Evolutionary conservation across 2,888 invertebrate genomes (phyloP).

Genomic region (Polydrusus pterygomalis): DNA sequence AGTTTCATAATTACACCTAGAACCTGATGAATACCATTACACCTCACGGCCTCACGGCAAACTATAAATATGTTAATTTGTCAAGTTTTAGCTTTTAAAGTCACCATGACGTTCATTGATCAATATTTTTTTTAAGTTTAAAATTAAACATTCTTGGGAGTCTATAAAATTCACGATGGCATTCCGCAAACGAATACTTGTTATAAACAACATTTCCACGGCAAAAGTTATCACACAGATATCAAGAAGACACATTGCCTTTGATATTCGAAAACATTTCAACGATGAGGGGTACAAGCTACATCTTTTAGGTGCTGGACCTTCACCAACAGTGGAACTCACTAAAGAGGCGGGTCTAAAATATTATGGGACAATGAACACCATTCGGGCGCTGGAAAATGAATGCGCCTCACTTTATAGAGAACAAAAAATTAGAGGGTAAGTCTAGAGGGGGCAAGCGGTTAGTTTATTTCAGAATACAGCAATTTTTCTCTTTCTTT

Average conservation of each 20-base stretch:
- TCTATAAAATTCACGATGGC: slow-evolving; percentile 2
- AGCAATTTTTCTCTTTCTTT: too few relatives aligned
- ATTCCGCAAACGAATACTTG: background rate
- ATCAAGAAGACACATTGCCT: background rate
- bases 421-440: slow-evolving; percentile 30
- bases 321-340: slow-evolving; percentile 78
- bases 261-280: slow-evolving; percentile 11
- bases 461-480: too few relatives aligned
- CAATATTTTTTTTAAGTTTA: background rate
- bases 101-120: background rate
- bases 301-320: slow-evolving; percentile 81
- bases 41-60: too few relatives aligned
- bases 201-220: background rate
- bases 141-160: background rate
- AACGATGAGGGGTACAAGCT: slow-evolving; percentile 72
- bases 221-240: background rate
- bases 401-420: slow-evolving; percentile 81
- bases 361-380: slow-evolving; percentile 77
- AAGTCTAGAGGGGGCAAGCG: too few relatives aligned
- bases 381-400: slow-evolving; percentile 83
- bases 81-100: background rate
- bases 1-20: too few relatives aligned
- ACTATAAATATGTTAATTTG: background rate
- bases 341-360: slow-evolving; percentile 81
- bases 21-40: too few relatives aligned